Percentiles rank a stretch among this genome's conserved stretches.
These are phyloP conservation scores for Bombus confusus DNA, from an alignment of 1,140 invertebrate species.

Conservation along the genomic window DNA sequence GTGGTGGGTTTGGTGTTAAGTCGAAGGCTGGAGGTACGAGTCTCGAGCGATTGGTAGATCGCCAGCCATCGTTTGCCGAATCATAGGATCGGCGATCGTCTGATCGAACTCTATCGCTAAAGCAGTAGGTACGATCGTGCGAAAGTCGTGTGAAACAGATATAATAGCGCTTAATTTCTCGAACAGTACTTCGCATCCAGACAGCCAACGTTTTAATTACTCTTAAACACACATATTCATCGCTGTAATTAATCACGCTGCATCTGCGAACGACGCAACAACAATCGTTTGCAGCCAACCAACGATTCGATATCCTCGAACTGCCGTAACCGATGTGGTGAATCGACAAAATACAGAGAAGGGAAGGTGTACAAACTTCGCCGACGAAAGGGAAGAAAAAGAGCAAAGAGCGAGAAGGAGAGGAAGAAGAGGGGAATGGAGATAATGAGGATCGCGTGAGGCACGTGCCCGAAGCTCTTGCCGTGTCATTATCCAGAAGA, in stretches of 20 bases:
- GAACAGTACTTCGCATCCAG: background rate
- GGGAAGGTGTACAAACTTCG: background rate
- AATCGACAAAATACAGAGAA: slow-evolving; percentile 8
- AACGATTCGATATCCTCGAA: background rate
- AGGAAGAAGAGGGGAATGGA: slow-evolving; percentile 52
- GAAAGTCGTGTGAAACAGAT: too few species aligned
- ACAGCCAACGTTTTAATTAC: background rate
- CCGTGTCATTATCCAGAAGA: slow-evolving; percentile 76
- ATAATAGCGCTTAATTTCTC: background rate
- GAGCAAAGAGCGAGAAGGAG: background rate
- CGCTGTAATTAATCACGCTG: background rate
- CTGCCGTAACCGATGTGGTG: background rate
- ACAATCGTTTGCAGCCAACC: background rate
- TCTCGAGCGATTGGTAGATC: background rate
- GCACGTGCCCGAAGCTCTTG: slow-evolving; percentile 77
- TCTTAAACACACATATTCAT: background rate
- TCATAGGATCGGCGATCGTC: too few species aligned
- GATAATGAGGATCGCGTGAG: slow-evolving; percentile 81
- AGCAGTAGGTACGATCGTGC: too few species aligned
- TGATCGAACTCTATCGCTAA: too few species aligned
- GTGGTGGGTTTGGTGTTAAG: too few species aligned
- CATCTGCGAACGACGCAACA: background rate
- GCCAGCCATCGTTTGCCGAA: too few species aligned
- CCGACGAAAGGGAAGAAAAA: slow-evolving; percentile 53
- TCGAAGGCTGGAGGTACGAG: background rate